phyloP scores from a whole-genome alignment of 2,797 vertebrate genomes.

The Coregonus ussuriensis region DNA sequence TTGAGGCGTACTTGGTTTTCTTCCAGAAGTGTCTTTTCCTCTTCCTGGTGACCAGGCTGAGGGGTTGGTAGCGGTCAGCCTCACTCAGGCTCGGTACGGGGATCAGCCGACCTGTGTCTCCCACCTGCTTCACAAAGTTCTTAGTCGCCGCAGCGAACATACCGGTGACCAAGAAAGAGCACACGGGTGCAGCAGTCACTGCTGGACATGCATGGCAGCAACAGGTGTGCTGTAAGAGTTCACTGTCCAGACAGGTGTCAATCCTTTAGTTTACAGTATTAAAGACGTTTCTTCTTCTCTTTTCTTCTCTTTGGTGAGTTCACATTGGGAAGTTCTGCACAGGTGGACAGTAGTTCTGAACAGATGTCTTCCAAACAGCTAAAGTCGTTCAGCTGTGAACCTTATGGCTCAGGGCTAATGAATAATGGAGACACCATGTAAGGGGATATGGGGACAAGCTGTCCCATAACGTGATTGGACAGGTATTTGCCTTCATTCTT shows the following conservation, averaged over 20 bases:
- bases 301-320: slow-evolving; percentile 1
- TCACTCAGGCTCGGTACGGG: slow-evolving; percentile 96
- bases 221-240: background rate
- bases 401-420: slow-evolving; percentile 61
- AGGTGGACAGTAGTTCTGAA: background rate
- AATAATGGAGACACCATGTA: slow-evolving; percentile 88
- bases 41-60: slow-evolving; percentile 93
- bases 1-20: slow-evolving; percentile 88
- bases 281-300: background rate
- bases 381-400: slow-evolving; percentile 32
- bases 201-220: background rate
- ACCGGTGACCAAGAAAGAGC: slow-evolving; percentile 50
- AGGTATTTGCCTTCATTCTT: slow-evolving; percentile 39
- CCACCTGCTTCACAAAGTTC: slow-evolving; percentile 99
- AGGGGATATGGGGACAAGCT: slow-evolving; percentile 74
- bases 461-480: slow-evolving; percentile 45
- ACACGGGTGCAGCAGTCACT: slow-evolving; percentile 13
- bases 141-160: slow-evolving; percentile 98
- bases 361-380: slow-evolving; percentile 15
- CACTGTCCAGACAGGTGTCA: background rate
- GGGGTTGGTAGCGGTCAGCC: slow-evolving; percentile 94
- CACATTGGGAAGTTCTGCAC: background rate
- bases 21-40: slow-evolving; percentile 87
- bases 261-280: background rate
- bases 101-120: slow-evolving; percentile 91